A percentile compares a stretch with the other conserved stretches of the same genome.
phyloP scores from a whole-genome alignment of 2,888 invertebrate species.

The Rhagonycha lutea region DNA sequence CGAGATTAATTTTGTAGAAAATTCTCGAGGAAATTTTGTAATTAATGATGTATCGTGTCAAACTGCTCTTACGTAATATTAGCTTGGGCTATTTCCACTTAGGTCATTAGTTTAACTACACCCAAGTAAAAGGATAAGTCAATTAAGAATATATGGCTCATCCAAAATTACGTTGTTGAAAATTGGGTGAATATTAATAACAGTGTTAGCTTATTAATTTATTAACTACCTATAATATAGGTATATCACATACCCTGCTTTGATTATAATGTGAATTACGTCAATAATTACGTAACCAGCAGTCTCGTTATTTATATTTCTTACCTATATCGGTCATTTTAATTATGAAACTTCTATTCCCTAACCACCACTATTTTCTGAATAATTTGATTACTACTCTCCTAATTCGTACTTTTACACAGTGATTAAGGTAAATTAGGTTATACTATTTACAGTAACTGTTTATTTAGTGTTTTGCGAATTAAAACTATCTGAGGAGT shows the following conservation, averaged over 20 bases:
- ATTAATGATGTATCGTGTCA: background rate
- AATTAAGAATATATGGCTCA: background rate
- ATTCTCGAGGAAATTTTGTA: background rate
- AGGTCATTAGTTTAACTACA: background rate
- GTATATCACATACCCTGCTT: background rate
- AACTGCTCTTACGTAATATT: background rate
- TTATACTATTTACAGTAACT: background rate
- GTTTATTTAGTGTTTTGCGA: too few species aligned
- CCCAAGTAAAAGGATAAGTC: background rate
- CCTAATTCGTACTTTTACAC: background rate
- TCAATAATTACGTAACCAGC: background rate
- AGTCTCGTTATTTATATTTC: background rate
- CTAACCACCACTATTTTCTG: background rate
- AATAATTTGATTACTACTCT: background rate
- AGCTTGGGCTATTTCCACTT: background rate
- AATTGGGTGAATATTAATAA: background rate
- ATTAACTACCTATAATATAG: background rate
- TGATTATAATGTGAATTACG: background rate
- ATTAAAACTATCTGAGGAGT: too few species aligned
- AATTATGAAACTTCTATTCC: background rate
- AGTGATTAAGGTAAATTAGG: background rate
- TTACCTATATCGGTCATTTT: background rate
- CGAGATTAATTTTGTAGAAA: background rate
- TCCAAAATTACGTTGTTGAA: background rate
- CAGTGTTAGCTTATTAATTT: background rate